Evolutionary conservation across 2,797 vertebrate genomes (phyloP), one percentile per base, ranked within the genome.

Genomic region (Petrocephalus schoutedeni): DNA sequence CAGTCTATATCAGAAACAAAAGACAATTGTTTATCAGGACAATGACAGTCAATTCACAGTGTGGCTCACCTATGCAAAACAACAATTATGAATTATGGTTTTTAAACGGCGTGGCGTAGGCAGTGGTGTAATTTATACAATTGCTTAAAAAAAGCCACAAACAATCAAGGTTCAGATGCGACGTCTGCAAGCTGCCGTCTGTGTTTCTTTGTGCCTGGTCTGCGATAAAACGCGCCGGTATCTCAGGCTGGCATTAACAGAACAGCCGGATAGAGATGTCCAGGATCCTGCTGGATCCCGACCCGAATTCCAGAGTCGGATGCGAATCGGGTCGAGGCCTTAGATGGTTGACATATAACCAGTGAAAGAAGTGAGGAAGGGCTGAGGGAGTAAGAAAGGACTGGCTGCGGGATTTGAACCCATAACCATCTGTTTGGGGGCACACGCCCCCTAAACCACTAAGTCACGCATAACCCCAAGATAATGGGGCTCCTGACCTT

Each of bases 21-120:
- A 89, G 87, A 84, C 88, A 59, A 89, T 87, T 91, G 90, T 91
- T 91, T 89, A 89, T 89, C 61, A 87, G 88, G 90, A 91, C 88
- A 90, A 89, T 88, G 89, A 89, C 61, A 80, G 87, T 90, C 88
- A 88, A 89, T 91, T 89, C 88, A 89, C 80, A 74, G 87, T 87
- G 87, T 85, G 89, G 91, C 92, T 89, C 85, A 92, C 90, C 89
- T 91, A 88, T 90, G 88, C 89, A 90, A 92, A 91, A 89, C 90
- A 88, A 88, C 87, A 89, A 89, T 90, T 89, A 90, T 91, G 91
- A 92, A 90, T 90, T 91, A 86, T 89, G 88, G 57, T 84, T 71
- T 89, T 87, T 84, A 23, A 67, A 87, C 36, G 51, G 58, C 59
- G 8, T 54, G 82, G 87, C 85, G 89, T 90, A 88, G 87, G 82